Evolutionary conservation across 2,888 invertebrate species (phyloP).

Genomic region (Eupithecia vulgata): DNA sequence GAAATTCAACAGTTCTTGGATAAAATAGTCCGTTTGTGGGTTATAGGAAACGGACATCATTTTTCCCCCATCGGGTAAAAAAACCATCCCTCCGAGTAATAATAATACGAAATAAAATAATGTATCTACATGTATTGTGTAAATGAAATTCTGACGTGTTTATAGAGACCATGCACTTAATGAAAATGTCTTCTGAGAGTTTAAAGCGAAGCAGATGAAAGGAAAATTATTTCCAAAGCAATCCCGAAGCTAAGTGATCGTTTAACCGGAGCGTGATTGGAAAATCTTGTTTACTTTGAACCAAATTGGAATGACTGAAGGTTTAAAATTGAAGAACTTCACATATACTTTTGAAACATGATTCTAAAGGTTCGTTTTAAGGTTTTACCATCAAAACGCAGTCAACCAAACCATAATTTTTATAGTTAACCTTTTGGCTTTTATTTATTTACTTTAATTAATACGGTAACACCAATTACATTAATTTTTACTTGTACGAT

Average conservation of each 20-base stretch:
- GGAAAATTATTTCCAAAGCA: constrained; percentile 62
- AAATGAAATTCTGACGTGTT: constrained; percentile 27
- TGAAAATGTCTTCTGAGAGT: constrained; percentile 33
- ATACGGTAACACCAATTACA: no score
- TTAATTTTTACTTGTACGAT: no score
- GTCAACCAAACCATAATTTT: no score
- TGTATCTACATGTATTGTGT: constrained; percentile 22
- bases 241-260: constrained; percentile 61
- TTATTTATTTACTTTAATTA: no score
- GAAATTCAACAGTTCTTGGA: not conserved
- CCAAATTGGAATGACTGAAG: constrained; percentile 7
- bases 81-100: not conserved
- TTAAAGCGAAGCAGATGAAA: constrained; percentile 62
- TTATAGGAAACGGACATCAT: not conserved
- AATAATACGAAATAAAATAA: not conserved
- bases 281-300: constrained; percentile 3
- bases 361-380: not conserved
- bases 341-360: constrained; percentile 12
- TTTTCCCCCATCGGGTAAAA: not conserved
- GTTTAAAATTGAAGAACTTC: constrained; percentile 2
- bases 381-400: no score
- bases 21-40: not conserved
- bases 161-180: constrained; percentile 30
- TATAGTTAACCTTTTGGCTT: no score
- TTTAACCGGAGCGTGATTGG: constrained; percentile 44